Percentiles rank a stretch among this genome's conserved stretches.
phyloP scores from a whole-genome alignment of 2,888 invertebrate genomes.

The Drosophila limbata region DNA sequence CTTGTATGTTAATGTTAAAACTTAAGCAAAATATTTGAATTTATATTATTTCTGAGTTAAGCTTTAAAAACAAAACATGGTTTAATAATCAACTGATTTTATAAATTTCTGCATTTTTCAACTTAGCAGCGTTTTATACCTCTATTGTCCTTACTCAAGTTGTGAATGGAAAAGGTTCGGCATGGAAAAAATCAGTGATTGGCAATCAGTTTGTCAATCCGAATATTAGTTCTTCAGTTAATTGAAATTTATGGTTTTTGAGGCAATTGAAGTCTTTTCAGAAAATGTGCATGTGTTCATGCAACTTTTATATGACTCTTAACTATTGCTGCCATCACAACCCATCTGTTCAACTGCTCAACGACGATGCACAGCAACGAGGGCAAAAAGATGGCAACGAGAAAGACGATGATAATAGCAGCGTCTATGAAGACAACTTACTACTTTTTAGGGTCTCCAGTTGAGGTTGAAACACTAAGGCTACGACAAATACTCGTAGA shows the following conservation, averaged over 20 bases:
- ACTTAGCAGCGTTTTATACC: too few relatives aligned
- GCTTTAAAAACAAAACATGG: too few relatives aligned
- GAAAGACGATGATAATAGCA: slow-evolving; percentile 20
- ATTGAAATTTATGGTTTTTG: not conserved
- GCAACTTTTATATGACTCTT: slow-evolving; percentile 31
- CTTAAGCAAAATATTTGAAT: too few relatives aligned
- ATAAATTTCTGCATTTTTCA: too few relatives aligned
- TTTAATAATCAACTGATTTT: too few relatives aligned
- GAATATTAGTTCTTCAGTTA: not conserved
- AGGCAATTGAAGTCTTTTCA: not conserved
- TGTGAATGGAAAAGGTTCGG: not conserved
- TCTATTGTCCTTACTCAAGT: not conserved
- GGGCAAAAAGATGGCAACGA: slow-evolving; percentile 12
- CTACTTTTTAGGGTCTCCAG: not conserved
- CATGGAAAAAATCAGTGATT: not conserved
- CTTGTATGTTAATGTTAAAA: too few relatives aligned
- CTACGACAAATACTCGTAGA: slow-evolving; percentile 1
- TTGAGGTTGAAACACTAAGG: not conserved
- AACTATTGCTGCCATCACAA: slow-evolving; percentile 43
- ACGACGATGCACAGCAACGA: slow-evolving; percentile 14
- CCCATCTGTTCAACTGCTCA: slow-evolving; percentile 39
- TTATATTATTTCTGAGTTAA: too few relatives aligned
- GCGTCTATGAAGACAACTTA: slow-evolving; percentile 13
- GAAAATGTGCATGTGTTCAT: slow-evolving; percentile 4
- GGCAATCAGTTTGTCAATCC: not conserved